Conservation (phyloP, 2,113 vertebrate species). For the Oryctolagus cuniculus region DNA sequence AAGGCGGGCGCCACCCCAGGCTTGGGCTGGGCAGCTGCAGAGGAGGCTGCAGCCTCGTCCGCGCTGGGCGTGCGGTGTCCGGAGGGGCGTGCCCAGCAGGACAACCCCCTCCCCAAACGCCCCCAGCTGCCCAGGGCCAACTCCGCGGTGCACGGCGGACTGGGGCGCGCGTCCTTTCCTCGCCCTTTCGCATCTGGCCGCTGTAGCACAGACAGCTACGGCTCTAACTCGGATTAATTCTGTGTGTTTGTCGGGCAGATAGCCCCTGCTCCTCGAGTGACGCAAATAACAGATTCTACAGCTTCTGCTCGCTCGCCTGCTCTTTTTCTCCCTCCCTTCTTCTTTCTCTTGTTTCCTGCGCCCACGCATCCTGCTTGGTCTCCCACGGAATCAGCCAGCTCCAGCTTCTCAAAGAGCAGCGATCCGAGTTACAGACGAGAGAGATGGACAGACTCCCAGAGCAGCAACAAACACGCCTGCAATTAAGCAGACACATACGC, state of each 20-base stretch:
- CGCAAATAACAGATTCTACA: slow-evolving; percentile 91
- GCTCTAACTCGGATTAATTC: slow-evolving; percentile 90
- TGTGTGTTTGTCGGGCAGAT: slow-evolving; percentile 91
- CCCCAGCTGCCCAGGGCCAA: background rate
- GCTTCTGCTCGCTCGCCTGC: slow-evolving; percentile 82
- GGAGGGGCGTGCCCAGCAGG: slow-evolving; percentile 70
- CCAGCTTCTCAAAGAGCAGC: slow-evolving; percentile 87
- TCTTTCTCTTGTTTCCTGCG: slow-evolving; percentile 89
- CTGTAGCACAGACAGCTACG: slow-evolving; percentile 86
- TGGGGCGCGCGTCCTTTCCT: background rate
- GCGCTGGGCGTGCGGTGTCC: background rate
- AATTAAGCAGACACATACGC: slow-evolving; percentile 76
- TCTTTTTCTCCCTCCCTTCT: slow-evolving; percentile 63
- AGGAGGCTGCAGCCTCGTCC: slow-evolving; percentile 57
- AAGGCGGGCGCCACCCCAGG: slow-evolving; percentile 85
- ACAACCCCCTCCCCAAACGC: slow-evolving; percentile 66
- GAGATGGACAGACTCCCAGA: slow-evolving; percentile 70
- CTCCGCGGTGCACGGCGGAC: background rate
- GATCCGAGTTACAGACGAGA: slow-evolving; percentile 87
- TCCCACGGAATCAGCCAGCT: slow-evolving; percentile 93
- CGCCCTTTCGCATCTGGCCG: slow-evolving; percentile 82
- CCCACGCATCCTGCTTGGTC: slow-evolving; percentile 94
- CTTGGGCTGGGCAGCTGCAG: slow-evolving; percentile 80
- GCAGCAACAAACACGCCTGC: slow-evolving; percentile 84
- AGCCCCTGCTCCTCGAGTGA: slow-evolving; percentile 89